Conservation (phyloP, 2,888 invertebrate genomes). For the Cryptosula pallasiana region DNA sequence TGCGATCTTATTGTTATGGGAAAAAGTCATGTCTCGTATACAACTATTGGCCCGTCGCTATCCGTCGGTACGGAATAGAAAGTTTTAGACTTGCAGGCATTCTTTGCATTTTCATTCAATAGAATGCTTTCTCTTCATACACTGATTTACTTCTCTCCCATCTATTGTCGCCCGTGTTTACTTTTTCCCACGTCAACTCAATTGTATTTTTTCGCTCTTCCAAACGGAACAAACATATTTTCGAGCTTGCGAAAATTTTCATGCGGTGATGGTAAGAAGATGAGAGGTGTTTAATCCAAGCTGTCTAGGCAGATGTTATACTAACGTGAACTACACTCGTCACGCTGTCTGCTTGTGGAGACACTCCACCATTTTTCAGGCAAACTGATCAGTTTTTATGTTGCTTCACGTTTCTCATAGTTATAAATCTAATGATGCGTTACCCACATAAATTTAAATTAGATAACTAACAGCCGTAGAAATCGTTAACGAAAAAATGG, state of each 20-base stretch:
- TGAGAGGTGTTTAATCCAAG: no score
- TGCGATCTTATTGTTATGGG: constrained; percentile 4
- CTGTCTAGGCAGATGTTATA: neutral
- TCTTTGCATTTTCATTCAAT: no score
- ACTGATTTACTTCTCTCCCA: no score
- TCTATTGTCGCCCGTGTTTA: no score
- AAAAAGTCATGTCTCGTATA: neutral
- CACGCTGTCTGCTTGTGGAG: constrained; percentile 18
- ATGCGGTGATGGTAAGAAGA: no score
- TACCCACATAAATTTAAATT: constrained; percentile 19
- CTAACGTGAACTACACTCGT: neutral
- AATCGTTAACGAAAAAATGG: neutral
- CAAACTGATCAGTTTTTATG: constrained; percentile 18
- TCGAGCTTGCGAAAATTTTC: no score
- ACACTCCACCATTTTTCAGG: neutral
- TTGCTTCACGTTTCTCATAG: constrained; percentile 4
- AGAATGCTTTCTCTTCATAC: no score
- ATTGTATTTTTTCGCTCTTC: no score
- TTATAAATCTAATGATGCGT: constrained; percentile 18
- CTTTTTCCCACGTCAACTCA: neutral
- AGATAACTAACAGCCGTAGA: neutral
- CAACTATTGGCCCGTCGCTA: no score
- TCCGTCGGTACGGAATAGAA: no score
- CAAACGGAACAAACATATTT: no score
- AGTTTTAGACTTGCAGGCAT: neutral